phyloP scores from a whole-genome alignment of 2,113 vertebrate species.

The Cinclus mexicanus region DNA sequence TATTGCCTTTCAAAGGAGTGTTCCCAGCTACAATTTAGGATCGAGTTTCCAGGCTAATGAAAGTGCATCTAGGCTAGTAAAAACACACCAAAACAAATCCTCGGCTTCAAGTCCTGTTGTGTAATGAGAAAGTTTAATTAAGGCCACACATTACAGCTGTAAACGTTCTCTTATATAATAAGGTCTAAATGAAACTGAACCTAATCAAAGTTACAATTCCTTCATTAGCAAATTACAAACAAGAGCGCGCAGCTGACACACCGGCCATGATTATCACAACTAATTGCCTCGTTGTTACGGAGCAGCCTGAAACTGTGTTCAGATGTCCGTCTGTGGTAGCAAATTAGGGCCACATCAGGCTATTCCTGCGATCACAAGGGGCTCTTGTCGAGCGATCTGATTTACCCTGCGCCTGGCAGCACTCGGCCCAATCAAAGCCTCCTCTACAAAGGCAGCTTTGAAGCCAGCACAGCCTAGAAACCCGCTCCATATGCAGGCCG shows the following conservation, averaged over 20 bases:
- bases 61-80: conserved; percentile 63
- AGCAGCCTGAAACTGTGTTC: conserved; percentile 79
- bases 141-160: conserved; percentile 83
- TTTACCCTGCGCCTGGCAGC: conserved; percentile 73
- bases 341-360: conserved; percentile 82
- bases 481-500: conserved; percentile 79
- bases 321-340: conserved; percentile 79
- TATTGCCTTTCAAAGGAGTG: not conserved
- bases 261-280: conserved; percentile 84
- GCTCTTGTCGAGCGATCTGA: conserved; percentile 73
- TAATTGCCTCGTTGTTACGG: conserved; percentile 92
- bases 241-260: conserved; percentile 85
- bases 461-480: conserved; percentile 74
- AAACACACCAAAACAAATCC: conserved; percentile 76
- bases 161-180: conserved; percentile 83
- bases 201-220: conserved; percentile 94
- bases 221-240: conserved; percentile 98
- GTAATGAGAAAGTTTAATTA: conserved; percentile 86
- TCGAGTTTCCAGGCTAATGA: conserved; percentile 59
- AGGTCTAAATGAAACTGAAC: conserved; percentile 87
- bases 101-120: conserved; percentile 69
- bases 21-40: not conserved
- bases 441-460: conserved; percentile 82
- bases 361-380: conserved; percentile 80
- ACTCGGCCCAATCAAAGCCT: conserved; percentile 82